Conservation (phyloP, 2,888 invertebrate species). For the Cryptosula pallasiana region DNA sequence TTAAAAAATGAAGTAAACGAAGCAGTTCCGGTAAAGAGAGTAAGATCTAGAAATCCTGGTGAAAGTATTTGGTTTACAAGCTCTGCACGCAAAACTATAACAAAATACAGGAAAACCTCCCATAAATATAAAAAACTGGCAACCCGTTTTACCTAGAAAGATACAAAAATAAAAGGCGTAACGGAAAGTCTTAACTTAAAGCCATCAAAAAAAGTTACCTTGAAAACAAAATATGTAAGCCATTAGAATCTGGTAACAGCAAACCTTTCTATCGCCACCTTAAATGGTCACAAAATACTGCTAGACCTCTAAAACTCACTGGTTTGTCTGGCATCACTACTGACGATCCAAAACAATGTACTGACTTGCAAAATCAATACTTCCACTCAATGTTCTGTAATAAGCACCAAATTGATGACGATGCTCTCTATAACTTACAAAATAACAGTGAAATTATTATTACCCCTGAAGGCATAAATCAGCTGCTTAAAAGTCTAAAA, state of each 20-base stretch:
- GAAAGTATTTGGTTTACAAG: not conserved
- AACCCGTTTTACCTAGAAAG: not conserved
- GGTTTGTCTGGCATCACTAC: not conserved
- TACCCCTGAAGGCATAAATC: too few species aligned
- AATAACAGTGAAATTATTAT: too few species aligned
- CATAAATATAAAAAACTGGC: not conserved
- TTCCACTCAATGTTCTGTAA: not conserved
- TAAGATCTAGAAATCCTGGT: not conserved
- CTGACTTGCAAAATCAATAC: not conserved
- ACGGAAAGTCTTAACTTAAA: not conserved
- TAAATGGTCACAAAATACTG: not conserved
- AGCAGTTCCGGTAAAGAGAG: not conserved
- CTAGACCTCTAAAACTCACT: not conserved
- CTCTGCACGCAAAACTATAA: not conserved
- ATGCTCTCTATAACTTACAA: not conserved
- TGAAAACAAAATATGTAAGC: not conserved
- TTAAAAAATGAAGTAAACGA: not conserved
- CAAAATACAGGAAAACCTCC: not conserved
- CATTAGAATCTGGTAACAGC: not conserved
- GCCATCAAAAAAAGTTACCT: not conserved
- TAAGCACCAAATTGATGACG: not conserved
- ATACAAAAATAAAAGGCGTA: not conserved
- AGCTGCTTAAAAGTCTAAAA: too few species aligned
- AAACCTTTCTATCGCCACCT: conserved; percentile 11
- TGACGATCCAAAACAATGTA: not conserved